Conservation (phyloP, 2,888 invertebrate genomes). For the Drosophila suboccidentalis region DNA sequence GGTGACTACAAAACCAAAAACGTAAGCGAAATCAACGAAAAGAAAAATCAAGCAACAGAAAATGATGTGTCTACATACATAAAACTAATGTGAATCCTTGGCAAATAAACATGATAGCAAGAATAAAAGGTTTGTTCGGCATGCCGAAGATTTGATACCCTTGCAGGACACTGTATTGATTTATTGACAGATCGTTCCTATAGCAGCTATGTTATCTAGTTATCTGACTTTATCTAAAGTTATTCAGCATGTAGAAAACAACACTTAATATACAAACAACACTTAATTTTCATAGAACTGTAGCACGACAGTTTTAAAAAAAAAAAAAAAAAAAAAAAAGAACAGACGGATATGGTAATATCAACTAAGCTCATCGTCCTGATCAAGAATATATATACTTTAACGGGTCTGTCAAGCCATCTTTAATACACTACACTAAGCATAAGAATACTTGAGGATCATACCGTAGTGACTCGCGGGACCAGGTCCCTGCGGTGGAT, state of each 20-base stretch:
- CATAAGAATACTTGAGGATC: neutral
- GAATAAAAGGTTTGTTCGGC: neutral
- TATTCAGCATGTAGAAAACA: too few relatives aligned
- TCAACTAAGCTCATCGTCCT: too few relatives aligned
- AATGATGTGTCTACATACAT: neutral
- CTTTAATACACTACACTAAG: neutral
- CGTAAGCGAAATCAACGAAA: constrained; percentile 30
- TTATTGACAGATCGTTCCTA: neutral
- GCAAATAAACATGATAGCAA: constrained; percentile 6
- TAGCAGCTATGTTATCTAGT: too few relatives aligned
- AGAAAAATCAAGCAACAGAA: constrained; percentile 41
- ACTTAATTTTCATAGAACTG: too few relatives aligned
- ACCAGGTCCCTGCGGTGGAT: constrained; percentile 84
- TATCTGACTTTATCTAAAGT: too few relatives aligned
- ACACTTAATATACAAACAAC: too few relatives aligned
- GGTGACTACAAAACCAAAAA: constrained; percentile 73
- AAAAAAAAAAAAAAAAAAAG: too few relatives aligned
- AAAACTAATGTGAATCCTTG: neutral
- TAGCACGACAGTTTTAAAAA: too few relatives aligned
- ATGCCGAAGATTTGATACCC: neutral
- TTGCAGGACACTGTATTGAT: neutral
- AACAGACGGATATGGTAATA: too few relatives aligned
- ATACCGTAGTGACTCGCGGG: constrained; percentile 80
- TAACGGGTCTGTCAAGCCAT: neutral
- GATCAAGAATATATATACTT: neutral